Evolutionary conservation across 2,888 invertebrate species (phyloP).

Genomic region (Ophion ellenae): DNA sequence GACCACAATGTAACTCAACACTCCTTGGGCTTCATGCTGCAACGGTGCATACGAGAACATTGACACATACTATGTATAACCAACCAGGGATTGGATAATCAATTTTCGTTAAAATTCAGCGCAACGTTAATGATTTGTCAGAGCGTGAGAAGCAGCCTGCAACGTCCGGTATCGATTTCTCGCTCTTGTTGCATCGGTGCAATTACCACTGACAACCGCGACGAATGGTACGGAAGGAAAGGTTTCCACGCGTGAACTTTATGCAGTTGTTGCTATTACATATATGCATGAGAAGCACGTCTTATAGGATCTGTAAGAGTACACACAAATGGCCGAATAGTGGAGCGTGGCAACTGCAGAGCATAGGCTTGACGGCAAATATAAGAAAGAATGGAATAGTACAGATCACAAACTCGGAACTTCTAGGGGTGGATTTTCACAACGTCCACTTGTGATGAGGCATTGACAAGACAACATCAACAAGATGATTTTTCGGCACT

Average conservation of each 20-base stretch:
- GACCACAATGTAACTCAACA: background rate
- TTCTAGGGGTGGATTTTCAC: background rate
- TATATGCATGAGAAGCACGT: background rate
- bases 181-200: conserved; percentile 21
- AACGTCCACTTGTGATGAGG: background rate
- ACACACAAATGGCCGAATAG: conserved; percentile 1
- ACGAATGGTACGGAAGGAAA: conserved; percentile 35
- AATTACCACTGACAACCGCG: background rate
- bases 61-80: no score
- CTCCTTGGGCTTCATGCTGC: background rate
- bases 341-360: background rate
- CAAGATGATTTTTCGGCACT: background rate
- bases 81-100: background rate
- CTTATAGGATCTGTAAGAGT: no score
- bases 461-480: background rate
- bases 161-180: conserved; percentile 20
- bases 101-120: conserved; percentile 1
- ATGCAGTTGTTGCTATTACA: conserved; percentile 8
- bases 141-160: background rate
- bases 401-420: background rate
- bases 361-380: background rate
- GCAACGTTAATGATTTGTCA: background rate
- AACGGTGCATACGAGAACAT: background rate
- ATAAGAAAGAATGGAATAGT: background rate
- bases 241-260: conserved; percentile 32